Conservation (phyloP, 2,888 invertebrate genomes). For the Blastobasis adustella region DNA sequence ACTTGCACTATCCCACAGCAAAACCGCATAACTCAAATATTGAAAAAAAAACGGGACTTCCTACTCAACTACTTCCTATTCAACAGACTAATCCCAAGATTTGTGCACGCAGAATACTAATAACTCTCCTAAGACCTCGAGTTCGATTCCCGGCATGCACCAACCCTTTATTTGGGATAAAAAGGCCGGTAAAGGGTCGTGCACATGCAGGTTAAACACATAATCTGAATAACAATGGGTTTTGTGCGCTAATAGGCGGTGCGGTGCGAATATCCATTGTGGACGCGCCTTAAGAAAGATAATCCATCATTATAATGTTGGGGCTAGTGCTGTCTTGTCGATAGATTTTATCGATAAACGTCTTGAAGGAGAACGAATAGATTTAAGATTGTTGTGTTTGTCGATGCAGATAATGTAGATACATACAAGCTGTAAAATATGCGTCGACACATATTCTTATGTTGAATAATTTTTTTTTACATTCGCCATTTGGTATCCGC, state of each 20-base stretch:
- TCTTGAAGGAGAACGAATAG: too few species aligned
- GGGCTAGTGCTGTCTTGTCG: constrained; percentile 20
- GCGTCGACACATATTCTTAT: too few species aligned
- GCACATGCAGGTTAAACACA: constrained; percentile 59
- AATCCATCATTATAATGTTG: constrained; percentile 51
- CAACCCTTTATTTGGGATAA: constrained; percentile 11
- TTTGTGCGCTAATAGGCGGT: constrained; percentile 59
- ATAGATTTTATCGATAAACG: constrained; percentile 13
- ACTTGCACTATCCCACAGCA: too few species aligned
- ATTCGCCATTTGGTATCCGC: too few species aligned
- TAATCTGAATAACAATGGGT: constrained; percentile 60
- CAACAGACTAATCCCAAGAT: background rate
- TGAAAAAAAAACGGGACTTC: too few species aligned
- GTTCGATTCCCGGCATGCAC: constrained; percentile 35
- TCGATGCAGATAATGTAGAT: too few species aligned
- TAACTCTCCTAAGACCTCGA: constrained; percentile 23
- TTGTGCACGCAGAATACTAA: background rate
- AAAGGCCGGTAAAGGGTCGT: constrained; percentile 17
- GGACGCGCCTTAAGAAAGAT: constrained; percentile 36
- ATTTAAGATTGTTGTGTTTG: too few species aligned
- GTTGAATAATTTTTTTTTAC: too few species aligned
- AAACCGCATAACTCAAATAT: too few species aligned
- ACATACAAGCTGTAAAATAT: too few species aligned
- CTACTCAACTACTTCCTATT: too few species aligned
- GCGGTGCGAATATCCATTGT: constrained; percentile 63